Conservation (phyloP, 2,888 invertebrate species). For the Phortica magna region DNA sequence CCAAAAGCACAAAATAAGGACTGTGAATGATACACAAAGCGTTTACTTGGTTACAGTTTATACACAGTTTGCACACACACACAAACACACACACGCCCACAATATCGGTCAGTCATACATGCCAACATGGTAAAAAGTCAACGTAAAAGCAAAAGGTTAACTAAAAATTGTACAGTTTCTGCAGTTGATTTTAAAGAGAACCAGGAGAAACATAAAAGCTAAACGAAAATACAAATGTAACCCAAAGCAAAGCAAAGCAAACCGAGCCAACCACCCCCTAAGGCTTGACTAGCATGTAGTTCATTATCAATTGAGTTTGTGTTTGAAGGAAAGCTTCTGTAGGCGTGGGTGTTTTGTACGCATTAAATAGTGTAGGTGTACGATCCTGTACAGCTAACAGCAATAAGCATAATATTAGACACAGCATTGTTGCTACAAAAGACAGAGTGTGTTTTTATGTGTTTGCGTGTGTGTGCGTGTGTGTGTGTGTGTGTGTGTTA, state of each 20-base stretch:
- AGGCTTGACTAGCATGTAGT: conserved; percentile 18
- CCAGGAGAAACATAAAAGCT: conserved; percentile 6
- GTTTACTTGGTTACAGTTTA: background rate
- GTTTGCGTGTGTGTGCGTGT: too few relatives aligned
- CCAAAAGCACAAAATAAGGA: background rate
- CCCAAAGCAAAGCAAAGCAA: background rate
- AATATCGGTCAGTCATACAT: background rate
- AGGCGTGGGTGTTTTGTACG: too few relatives aligned
- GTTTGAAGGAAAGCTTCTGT: background rate
- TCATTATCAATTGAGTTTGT: conserved; percentile 4
- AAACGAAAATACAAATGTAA: conserved; percentile 5
- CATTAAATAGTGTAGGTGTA: too few relatives aligned
- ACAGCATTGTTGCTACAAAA: too few relatives aligned
- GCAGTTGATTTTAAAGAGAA: conserved; percentile 10
- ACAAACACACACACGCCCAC: background rate
- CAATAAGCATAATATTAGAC: too few relatives aligned
- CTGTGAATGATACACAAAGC: too few relatives aligned
- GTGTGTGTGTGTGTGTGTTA: too few relatives aligned
- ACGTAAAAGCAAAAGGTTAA: background rate
- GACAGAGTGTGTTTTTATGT: too few relatives aligned
- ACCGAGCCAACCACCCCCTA: background rate
- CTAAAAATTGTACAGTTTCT: background rate
- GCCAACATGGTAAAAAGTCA: background rate
- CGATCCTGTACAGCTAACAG: too few relatives aligned
- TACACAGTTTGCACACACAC: background rate